Base-by-base conservation (phyloP, 2,113 vertebrate species). In the Labeo rohita region DNA sequence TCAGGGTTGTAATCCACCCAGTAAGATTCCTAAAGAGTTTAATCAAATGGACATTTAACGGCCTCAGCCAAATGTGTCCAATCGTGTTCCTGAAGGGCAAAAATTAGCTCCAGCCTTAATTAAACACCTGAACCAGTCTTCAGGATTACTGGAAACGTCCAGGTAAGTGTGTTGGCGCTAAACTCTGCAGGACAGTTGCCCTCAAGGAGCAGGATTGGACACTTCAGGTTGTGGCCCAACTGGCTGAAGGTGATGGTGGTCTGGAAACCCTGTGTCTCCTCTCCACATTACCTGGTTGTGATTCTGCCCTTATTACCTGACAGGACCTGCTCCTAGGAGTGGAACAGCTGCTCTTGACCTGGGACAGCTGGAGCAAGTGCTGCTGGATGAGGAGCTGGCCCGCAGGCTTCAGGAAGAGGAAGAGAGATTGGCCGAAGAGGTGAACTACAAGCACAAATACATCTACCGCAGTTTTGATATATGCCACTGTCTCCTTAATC, bases 341-440 rank as follows among this genome's bases (percentile, higher is more conserved):
- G 63, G 85, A 45, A 72, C 0, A 11, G 75, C 81, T 0, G 73
- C 91, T 13, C 88, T 95, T 50, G 88, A 94, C 13, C 85, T 95
- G 75, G 90, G 90, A 6, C 89, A 90, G 28, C 89, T 94, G 85
- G 88, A 92, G 61, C 94, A 95, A 86, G 94, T 96, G n/a, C 87
- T 93, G 8, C 61, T 84, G 84, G 95, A 95, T 79, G 94, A 95
- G 76, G 94, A 95, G 36, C 70, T 95, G 43, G 94, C 95, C 45
- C 87, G 88, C 4, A 90, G 85, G 75, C 88, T 95, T 54, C 95
- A 96, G 77, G 90, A 92, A 49, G 94, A 95, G 54, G 91, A 94
- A 61, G 92, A 92, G 43, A 88, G 56, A n/a, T 68, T 88, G 34
- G 34, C 87, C n/a, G 88, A 88, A 68, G 88, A 86, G 87, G 94